Percentiles rank a stretch among this genome's conserved stretches.
Evolutionary conservation across 2,797 vertebrate genomes (phyloP).

Genomic region (Ataeniobius toweri): DNA sequence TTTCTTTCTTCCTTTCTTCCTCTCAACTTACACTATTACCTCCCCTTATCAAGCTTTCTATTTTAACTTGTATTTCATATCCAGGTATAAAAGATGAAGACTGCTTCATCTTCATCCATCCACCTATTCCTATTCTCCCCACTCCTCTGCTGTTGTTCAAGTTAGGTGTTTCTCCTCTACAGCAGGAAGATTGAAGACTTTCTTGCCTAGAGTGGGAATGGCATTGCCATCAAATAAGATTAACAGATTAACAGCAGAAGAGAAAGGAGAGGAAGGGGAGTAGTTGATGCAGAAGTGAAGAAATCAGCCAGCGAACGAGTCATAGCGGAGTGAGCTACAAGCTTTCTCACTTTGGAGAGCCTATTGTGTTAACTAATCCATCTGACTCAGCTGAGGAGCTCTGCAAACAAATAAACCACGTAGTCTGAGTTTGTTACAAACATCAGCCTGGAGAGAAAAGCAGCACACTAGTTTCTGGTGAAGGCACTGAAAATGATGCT

Average conservation of each 20-base stretch:
- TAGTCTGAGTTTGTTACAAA: slow-evolving; percentile 6
- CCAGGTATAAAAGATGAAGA: slow-evolving; percentile 43
- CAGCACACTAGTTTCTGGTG: slow-evolving; percentile 13
- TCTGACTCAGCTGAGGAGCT: slow-evolving; percentile 52
- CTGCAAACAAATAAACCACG: slow-evolving; percentile 51
- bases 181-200: slow-evolving; percentile 78
- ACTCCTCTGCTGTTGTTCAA: slow-evolving; percentile 32
- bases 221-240: slow-evolving; percentile 81
- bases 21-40: slow-evolving; percentile 26
- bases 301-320: slow-evolving; percentile 43
- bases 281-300: slow-evolving; percentile 29
- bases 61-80: slow-evolving; percentile 55
- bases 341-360: slow-evolving; percentile 46
- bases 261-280: slow-evolving; percentile 39
- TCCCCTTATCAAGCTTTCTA: slow-evolving; percentile 15
- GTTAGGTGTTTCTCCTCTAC: slow-evolving; percentile 22
- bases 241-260: slow-evolving; percentile 83
- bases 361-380: slow-evolving; percentile 69
- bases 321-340: slow-evolving; percentile 25
- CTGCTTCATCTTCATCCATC: slow-evolving; percentile 43
- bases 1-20: slow-evolving; percentile 38
- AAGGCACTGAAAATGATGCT: slow-evolving; percentile 16
- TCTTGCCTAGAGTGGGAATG: slow-evolving; percentile 78
- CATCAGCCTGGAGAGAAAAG: slow-evolving; percentile 20
- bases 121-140: slow-evolving; percentile 34